A percentile compares a stretch with the other conserved stretches of the same genome.
Conservation (phyloP, 2,113 vertebrate species). For the Antigone vipio region DNA sequence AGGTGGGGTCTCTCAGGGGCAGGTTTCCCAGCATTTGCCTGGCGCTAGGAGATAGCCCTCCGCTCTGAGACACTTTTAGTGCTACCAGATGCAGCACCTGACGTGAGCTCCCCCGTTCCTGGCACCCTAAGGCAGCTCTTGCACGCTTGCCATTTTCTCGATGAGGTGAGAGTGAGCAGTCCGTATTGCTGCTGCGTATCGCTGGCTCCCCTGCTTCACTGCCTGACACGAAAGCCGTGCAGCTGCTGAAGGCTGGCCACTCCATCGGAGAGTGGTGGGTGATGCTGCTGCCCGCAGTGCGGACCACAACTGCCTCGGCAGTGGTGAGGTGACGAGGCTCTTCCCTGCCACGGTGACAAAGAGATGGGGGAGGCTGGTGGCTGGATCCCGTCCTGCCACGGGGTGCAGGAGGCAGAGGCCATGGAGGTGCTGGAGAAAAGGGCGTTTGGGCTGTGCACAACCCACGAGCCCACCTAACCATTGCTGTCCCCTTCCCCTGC, state of each 20-base stretch:
- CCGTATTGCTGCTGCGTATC: background rate
- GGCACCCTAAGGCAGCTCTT: background rate
- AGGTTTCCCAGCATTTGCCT: background rate
- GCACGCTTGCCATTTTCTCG: background rate
- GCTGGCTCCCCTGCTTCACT: background rate
- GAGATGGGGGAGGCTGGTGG: background rate
- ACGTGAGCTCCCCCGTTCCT: fast-evolving
- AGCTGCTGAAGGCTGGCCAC: background rate
- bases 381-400: fast-evolving
- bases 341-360: background rate
- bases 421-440: background rate
- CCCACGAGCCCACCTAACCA: background rate
- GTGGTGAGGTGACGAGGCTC: fast-evolving
- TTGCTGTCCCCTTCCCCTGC: background rate
- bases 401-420: background rate
- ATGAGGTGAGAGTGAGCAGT: background rate
- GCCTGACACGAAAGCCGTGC: background rate
- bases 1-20: background rate
- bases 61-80: background rate
- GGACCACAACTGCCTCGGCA: background rate
- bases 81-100: background rate
- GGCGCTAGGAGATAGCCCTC: background rate
- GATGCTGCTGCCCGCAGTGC: background rate
- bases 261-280: fast-evolving
- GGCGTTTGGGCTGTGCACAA: background rate